Evolutionary conservation across 1,140 invertebrate genomes (phyloP), one percentile per base, ranked within the genome.

Genomic region (Drosophila grimshawi): DNA sequence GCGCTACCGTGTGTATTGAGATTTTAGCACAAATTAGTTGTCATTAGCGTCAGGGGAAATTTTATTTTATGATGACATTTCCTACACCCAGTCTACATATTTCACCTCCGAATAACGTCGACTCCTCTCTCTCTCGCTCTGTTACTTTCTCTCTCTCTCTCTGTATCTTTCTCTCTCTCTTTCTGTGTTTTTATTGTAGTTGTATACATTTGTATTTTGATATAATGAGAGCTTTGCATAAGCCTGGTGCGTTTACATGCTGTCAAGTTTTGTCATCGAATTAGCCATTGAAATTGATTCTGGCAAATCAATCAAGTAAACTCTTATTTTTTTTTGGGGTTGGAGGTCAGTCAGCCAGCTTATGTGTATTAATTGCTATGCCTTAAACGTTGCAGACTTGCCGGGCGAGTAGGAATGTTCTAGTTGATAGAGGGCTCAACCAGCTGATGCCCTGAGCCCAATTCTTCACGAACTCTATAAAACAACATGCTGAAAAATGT

Each of bases 1-100:
- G 39, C 33, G 66, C 56, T 55, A 61, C 65, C 61, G 66, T 70
- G 76, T 70, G 76, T 76, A 78, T 78, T 78, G 76, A 78, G 76
- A 78, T 78, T 86, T 86, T 78, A 49, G 67, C 78, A 77, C 82
- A 86, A 86, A 86, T 86, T 86, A 86, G 80, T 82, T 86, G 82
- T 88, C 82, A 86, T 86, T 86, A 86, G 82, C 80, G 82, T 80
- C 82, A 53, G 60, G 83, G 82, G 82, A 86, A 86, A 86, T 86
- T 86, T 86, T 88, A 82, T 86, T 86, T 88, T 82, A 69, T 77
- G 80, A 86, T 86, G 72, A 88, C 82, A 78, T 81, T 78, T 80
- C 74, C 63, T 70, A 41, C 57, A 67, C 56, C 55, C 56, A 10
- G 52, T 65, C 70, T 63, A 55, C 67, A 78, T 63, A 81, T 69